Evolutionary conservation across 2,113 vertebrate species (phyloP), one percentile per base, ranked within the genome.

Genomic region (Notarius quadriscutis): DNA sequence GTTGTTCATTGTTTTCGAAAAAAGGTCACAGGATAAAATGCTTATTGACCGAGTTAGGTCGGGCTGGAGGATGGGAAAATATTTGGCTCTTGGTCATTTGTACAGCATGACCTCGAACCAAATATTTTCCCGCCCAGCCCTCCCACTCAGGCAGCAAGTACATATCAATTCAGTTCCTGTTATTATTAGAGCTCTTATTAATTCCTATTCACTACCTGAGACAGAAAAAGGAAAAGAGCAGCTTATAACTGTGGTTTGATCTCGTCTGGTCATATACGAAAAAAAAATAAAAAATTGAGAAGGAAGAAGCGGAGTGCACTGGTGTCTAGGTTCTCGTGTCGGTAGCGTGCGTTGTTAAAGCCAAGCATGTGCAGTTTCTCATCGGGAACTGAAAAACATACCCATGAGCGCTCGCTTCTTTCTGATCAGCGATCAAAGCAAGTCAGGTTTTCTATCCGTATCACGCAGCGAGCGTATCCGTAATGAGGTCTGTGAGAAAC

Each of bases 401-500:
- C 41, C 17, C 57, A 58, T n/a, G 2, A 67, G 9, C 9, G 25
- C 25, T n/a, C 8, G 63, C 25, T 69, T 27, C 11, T 30, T 69
- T 1, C 9, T n/a, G 63, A 67, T 8, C 9, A 69, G 10, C 0
- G n/a, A 34, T 15, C 63, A 65, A 2, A 6, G 8, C 12, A 25
- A 9, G 25, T 51, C 48, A 2, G 11, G 55, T 7, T 48, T 67
- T 25, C n/a, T 14, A 17, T 79, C n/a, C 74, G 75, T 7, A 77
- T 74, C 51, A 25, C 25, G 22, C 1, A 20, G 2, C 5, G 48
- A 71, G 81, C 27, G 30, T 51, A 8, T 34, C 57, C 88, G 86
- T 93, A 93, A 93, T 88, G 90, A 92, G 84, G 83, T 88, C 91
- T 84, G 14, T 22, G 48, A 89, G 91, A 89, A 92, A 88, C 88